phyloP scores from a whole-genome alignment of 2,888 invertebrate genomes.

The Anoncus sp. region DNA sequence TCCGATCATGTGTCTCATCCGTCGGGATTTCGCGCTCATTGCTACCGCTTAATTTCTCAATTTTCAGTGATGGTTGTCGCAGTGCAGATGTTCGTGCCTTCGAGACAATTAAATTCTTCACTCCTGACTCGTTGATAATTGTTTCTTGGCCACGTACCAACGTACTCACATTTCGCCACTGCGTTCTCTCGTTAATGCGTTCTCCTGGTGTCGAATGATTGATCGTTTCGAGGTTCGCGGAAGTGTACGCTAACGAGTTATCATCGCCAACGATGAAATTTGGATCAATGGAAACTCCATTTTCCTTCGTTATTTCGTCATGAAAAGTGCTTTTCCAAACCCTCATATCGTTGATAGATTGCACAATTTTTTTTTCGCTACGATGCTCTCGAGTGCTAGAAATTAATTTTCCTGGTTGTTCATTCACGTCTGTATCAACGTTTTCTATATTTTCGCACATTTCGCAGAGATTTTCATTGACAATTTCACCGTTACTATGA shows the following conservation, averaged over 20 bases:
- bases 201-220: conserved; percentile 10
- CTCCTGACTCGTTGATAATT: conserved; percentile 20
- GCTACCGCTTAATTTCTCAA: conserved; percentile 16
- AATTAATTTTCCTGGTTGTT: conserved; percentile 6
- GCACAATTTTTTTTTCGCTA: conserved; percentile 1
- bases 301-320: conserved; percentile 4
- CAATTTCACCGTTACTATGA: conserved; percentile 10
- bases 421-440: not conserved
- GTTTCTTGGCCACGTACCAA: conserved; percentile 38
- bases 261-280: not conserved
- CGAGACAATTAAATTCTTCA: conserved; percentile 30
- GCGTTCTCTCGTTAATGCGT: conserved; percentile 10
- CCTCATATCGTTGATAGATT: conserved; percentile 8
- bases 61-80: not conserved
- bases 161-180: not conserved
- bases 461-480: conserved; percentile 16
- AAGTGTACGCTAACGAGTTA: conserved; percentile 32
- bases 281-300: conserved; percentile 12
- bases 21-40: not conserved
- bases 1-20: conserved; percentile 1
- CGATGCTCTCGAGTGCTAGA: not conserved
- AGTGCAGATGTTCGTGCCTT: not conserved
- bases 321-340: conserved; percentile 17
- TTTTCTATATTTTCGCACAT: conserved; percentile 26
- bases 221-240: conserved; percentile 11